These are phyloP conservation scores for Heloderma charlesbogerti DNA, from an alignment of 2,113 vertebrate genomes.

Conservation along the genomic window DNA sequence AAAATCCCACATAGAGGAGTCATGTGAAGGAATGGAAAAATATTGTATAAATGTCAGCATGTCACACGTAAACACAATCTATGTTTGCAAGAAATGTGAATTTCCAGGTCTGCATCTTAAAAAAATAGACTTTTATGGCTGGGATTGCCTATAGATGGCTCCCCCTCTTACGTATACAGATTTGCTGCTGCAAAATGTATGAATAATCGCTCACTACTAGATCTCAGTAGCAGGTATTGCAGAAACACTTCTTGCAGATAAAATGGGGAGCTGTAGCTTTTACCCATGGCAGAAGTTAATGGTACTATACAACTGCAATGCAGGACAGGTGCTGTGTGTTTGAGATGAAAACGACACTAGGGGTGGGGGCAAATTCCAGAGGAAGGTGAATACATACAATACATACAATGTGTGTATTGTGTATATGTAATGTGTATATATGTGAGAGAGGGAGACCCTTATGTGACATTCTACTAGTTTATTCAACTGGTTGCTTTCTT, in stretches of 20 bases:
- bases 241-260: neutral
- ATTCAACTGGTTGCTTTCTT: neutral
- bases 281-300: neutral
- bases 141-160: neutral
- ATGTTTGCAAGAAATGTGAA: neutral
- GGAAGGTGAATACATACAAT: neutral
- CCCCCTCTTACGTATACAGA: neutral
- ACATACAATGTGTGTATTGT: neutral
- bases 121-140: neutral
- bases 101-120: neutral
- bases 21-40: neutral
- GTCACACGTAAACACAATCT: neutral
- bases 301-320: neutral
- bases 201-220: neutral
- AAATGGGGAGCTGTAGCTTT: neutral
- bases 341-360: neutral
- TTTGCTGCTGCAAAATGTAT: neutral
- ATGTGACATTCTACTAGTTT: fast-evolving
- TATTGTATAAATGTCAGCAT: neutral
- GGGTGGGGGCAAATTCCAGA: neutral
- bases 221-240: neutral
- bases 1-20: neutral
- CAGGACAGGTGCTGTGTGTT: neutral
- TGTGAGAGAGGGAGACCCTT: neutral
- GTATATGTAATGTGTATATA: neutral